Base-by-base conservation (phyloP, 1,140 invertebrate genomes). In the Calliphora vicina region DNA sequence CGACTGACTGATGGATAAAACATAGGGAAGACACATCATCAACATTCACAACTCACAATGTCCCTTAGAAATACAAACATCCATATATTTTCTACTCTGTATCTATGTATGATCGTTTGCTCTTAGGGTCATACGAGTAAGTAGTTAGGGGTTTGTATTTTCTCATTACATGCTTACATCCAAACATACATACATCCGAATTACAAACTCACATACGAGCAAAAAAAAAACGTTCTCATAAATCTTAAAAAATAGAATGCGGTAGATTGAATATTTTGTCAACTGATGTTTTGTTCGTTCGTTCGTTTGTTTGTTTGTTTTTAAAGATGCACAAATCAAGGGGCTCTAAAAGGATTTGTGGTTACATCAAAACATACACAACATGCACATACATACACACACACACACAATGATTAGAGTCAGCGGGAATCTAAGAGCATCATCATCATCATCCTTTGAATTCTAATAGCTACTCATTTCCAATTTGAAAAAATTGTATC, bases 321-420 rank as follows among this genome's bases (percentile, higher is more conserved):
- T 9, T 4, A n/a, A 73, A n/a, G 29, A 23, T 74, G 72, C 26
- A 74, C 35, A 74, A 74, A 74, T 74, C 72, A 74, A 74, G 29
- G 72, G 29, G 26, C 17, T 29, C n/a, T 74, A 74, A 74, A 74
- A 74, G 72, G 72, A 74, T 74, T 74, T 74, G 72, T 35, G 72
- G 72, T 74, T 74, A 35, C 29, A 74, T 74, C 26, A 27, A 74
- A 74, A 74, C 6, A 35, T 42, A 29, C n/a, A 74, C 35, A 74
- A 74, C 26, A 74, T 35, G 72, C 17, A 35, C 35, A 35, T 35
- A 35, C 71, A 72, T 23, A 72, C 20, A 26, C 15, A 74, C 29
- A 29, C 71, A 73, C 26, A 26, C 71, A 73, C 71, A 73, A n/a
- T n/a, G n/a, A n/a, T n/a, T n/a, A 27, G 25, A 74, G 26, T 74